Percentiles rank a stretch among this genome's conserved stretches.
These are phyloP conservation scores for Carettochelys insculpta DNA, from an alignment of 2,113 vertebrate species.

Conservation along the genomic window DNA sequence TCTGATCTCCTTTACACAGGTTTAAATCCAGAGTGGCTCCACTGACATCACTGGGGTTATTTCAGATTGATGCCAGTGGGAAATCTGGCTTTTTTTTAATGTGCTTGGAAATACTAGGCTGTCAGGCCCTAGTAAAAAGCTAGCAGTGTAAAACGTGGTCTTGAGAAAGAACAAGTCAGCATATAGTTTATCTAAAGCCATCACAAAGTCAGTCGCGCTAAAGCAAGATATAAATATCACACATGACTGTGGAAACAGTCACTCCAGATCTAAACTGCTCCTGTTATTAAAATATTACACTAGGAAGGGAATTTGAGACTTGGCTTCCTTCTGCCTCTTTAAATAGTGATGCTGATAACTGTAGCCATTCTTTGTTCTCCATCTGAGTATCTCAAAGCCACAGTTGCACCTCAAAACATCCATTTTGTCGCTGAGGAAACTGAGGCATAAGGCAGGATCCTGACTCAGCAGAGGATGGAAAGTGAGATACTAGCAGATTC, in stretches of 20 bases:
- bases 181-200: not conserved
- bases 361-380: fast-evolving
- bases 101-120: fast-evolving
- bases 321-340: fast-evolving
- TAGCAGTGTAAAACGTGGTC: fast-evolving
- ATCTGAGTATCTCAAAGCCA: not conserved
- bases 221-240: not conserved
- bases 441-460: not conserved
- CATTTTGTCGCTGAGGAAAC: conserved; percentile 1
- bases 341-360: fast-evolving
- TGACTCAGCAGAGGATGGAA: not conserved
- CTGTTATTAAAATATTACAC: not conserved
- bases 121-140: not conserved
- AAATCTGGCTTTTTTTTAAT: not conserved
- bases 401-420: fast-evolving
- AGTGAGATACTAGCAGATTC: too few relatives aligned
- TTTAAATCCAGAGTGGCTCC: not conserved
- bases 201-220: not conserved
- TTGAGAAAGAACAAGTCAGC: not conserved
- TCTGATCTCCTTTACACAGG: fast-evolving
- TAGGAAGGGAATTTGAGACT: not conserved
- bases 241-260: fast-evolving
- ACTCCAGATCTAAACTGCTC: fast-evolving
- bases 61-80: fast-evolving
- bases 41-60: not conserved